phyloP scores from a whole-genome alignment of 2,113 vertebrate genomes.

The Toxotes chatareus region DNA sequence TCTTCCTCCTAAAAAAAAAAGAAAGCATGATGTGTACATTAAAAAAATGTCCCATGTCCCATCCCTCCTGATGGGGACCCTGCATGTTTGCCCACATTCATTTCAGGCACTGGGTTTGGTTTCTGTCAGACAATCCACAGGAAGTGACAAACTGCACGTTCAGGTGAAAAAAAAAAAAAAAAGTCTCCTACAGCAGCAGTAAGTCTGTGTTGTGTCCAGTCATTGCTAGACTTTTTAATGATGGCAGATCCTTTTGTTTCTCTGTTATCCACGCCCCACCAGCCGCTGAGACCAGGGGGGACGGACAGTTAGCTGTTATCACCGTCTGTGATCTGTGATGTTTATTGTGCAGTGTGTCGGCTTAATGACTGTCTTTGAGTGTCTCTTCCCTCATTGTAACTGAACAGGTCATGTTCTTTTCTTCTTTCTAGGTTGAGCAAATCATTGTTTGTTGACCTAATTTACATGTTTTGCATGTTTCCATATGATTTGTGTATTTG shows the following conservation, averaged over 20 bases:
- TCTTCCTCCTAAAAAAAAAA: too few relatives aligned
- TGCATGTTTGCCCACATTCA: background rate
- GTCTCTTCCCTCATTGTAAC: too few relatives aligned
- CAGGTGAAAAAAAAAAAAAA: background rate
- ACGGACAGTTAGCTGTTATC: background rate
- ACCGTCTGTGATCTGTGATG: background rate
- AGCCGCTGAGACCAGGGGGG: background rate
- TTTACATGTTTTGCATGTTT: background rate
- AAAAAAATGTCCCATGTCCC: too few relatives aligned
- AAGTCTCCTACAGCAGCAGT: background rate
- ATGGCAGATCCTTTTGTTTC: background rate
- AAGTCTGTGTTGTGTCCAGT: accelerated
- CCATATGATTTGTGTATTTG: background rate
- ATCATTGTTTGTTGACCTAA: background rate
- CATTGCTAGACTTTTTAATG: background rate
- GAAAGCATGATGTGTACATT: background rate
- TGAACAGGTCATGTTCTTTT: too few relatives aligned
- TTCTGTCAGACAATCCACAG: constrained; percentile 7
- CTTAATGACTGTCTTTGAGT: too few relatives aligned
- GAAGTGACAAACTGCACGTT: background rate
- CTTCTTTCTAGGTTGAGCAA: too few relatives aligned
- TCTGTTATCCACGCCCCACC: background rate
- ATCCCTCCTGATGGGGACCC: background rate
- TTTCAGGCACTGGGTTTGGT: background rate
- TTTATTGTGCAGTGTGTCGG: background rate